Conservation (phyloP, 2,113 vertebrate species). For the Ornithorhynchus anatinus region DNA sequence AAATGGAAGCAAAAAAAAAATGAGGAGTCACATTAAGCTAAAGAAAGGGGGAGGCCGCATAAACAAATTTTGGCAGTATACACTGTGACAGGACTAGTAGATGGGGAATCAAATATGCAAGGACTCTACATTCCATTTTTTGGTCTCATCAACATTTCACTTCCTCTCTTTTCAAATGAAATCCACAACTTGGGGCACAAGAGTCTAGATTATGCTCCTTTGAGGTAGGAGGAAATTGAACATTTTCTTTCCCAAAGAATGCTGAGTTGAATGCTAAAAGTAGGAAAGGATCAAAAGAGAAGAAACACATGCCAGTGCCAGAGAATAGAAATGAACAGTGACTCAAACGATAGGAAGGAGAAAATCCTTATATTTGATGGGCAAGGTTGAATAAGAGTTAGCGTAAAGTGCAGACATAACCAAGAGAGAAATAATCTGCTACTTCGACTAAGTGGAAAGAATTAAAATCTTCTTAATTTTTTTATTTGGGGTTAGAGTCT, state of each 20-base stretch:
- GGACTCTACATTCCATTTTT: background rate
- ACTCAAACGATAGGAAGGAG: conserved; percentile 37
- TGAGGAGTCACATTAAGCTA: no score
- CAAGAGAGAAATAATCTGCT: background rate
- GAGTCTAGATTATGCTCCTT: background rate
- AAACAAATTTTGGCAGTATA: no score
- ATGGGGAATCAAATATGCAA: no score
- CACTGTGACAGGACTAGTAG: no score
- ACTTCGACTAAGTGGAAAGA: background rate
- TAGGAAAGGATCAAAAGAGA: conserved; percentile 18
- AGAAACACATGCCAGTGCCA: conserved; percentile 13
- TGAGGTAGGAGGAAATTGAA: conserved; percentile 36
- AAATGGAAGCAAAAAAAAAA: no score
- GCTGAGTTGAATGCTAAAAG: conserved; percentile 2
- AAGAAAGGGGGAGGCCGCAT: no score
- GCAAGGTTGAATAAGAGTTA: no score
- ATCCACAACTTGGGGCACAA: background rate
- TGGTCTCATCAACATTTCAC: conserved; percentile 5
- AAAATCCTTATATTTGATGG: conserved; percentile 5
- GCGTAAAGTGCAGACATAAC: conserved; percentile 1
- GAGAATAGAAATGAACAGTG: conserved; percentile 17
- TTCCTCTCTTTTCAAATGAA: conserved; percentile 16
- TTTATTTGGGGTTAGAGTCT: background rate
- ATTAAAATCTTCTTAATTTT: conserved; percentile 8
- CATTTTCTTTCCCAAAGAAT: conserved; percentile 20